These are phyloP conservation scores for Pocillopora grandis DNA, from an alignment of 92 coral and sea anemone species.

Conservation along the genomic window DNA sequence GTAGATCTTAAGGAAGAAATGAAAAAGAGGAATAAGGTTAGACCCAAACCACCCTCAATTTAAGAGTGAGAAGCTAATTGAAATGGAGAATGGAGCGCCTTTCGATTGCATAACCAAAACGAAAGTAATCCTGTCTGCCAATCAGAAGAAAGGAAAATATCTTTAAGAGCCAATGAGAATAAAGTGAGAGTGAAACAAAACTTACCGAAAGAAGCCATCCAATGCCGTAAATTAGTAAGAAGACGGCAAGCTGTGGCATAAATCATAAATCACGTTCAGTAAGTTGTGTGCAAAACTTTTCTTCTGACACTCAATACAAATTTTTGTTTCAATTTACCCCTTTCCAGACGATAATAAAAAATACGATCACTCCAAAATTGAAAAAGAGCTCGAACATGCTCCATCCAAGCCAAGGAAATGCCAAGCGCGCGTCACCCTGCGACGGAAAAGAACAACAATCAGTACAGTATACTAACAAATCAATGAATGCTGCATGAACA, in stretches of 20 bases:
- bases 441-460: neutral
- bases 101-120: too few species aligned
- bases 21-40: too few species aligned
- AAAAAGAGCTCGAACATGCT: neutral
- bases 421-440: slow-evolving; percentile 22
- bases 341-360: neutral
- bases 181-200: neutral
- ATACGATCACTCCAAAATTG: slow-evolving; percentile 11
- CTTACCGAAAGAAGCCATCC: slow-evolving; percentile 15
- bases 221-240: neutral
- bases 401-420: slow-evolving; percentile 3
- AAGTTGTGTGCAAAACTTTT: neutral
- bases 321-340: neutral
- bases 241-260: neutral
- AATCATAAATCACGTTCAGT: neutral
- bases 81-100: too few species aligned
- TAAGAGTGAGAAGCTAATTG: too few species aligned
- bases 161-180: too few species aligned
- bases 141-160: too few species aligned
- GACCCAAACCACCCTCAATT: too few species aligned
- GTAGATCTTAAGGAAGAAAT: slow-evolving; percentile 4
- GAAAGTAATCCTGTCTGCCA: too few species aligned
- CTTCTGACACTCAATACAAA: neutral
- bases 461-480: too few species aligned
- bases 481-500: too few species aligned